Base-by-base conservation (phyloP, 2,113 vertebrate species). In the Cyprinodon brontotheroides region DNA sequence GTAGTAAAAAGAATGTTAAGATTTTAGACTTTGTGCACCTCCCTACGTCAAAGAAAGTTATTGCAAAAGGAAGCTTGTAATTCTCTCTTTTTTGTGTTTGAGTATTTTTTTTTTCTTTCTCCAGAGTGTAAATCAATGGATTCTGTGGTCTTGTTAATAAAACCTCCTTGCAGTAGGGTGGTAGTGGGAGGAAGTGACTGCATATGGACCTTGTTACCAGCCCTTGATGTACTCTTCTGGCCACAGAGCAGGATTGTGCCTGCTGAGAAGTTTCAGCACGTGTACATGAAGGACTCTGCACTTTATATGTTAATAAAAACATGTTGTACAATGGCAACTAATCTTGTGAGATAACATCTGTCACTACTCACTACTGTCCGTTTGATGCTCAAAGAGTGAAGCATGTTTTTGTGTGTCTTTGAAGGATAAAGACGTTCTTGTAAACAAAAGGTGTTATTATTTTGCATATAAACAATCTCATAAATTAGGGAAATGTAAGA, bases 161-260 rank as follows among this genome's bases (percentile, higher is more conserved):
- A 76, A 68, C 61, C 78, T 71, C 82, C 80, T 80, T 71, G 61
- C 36, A 72, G 76, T 70, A 60, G 76, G 67, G 62, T 62, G 71
- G 68, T 0, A 57, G 77, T 68, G 61, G 68, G 60, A 86, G 86
- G 90, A 91, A 89, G 80, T 78, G 76, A 85, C 82, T 73, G 81
- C 90, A 92, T 83, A 83, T 92, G 92, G 88, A 89, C 61, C 87
- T 82, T 71, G 73, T 92, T 92, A 93, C 65, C 61, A 38, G 73
- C 20, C 77, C 72, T 77, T 86, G 72, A 88, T 79, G 66, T 70
- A 37, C 70, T 75, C 29, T 70, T 77, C 17, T 78, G 81, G 83
- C 75, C 81, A 86, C 67, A 69, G 74, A 75, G 22, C 12, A 40
- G 39, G 67, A 60, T 13, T 75, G 47, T 48, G 47, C n/a, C 78